Evolutionary conservation across 1,140 invertebrate species (phyloP).

Genomic region (Yoshiicerus persimilis): DNA sequence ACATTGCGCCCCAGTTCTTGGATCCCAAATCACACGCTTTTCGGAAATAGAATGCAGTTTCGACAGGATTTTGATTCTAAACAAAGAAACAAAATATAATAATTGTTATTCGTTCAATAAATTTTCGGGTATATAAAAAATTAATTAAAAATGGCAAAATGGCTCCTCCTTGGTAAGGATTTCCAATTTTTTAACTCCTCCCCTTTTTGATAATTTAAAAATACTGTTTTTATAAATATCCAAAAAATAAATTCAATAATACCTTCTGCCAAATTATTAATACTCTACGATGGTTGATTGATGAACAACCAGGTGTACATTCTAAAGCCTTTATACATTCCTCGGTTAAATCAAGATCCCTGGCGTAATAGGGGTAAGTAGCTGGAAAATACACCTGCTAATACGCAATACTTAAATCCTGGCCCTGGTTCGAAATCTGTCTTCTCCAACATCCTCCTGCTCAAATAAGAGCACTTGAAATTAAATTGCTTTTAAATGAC

Average conservation of each 20-base stretch:
- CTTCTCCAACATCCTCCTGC: background rate
- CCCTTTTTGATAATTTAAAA: too few relatives aligned
- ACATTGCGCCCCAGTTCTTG: background rate
- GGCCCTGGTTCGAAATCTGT: background rate
- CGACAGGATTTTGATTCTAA: background rate
- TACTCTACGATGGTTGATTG: too few relatives aligned
- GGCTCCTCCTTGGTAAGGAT: too few relatives aligned
- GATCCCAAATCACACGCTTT: background rate
- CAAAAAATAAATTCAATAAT: too few relatives aligned
- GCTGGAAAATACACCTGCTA: background rate
- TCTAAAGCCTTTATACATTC: background rate
- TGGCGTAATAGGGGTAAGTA: background rate
- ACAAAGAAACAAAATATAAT: too few relatives aligned
- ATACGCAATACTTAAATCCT: background rate
- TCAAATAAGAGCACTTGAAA: background rate
- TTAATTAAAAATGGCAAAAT: too few relatives aligned
- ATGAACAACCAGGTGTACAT: background rate
- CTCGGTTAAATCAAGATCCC: background rate
- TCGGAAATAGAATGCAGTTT: background rate
- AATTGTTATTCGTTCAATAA: too few relatives aligned
- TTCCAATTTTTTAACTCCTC: too few relatives aligned
- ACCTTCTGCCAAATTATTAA: too few relatives aligned
- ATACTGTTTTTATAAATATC: too few relatives aligned
- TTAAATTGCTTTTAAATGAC: too few relatives aligned
- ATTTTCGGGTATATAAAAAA: too few relatives aligned